phyloP scores from a whole-genome alignment of 2,797 vertebrate species.

The Ataeniobius toweri region DNA sequence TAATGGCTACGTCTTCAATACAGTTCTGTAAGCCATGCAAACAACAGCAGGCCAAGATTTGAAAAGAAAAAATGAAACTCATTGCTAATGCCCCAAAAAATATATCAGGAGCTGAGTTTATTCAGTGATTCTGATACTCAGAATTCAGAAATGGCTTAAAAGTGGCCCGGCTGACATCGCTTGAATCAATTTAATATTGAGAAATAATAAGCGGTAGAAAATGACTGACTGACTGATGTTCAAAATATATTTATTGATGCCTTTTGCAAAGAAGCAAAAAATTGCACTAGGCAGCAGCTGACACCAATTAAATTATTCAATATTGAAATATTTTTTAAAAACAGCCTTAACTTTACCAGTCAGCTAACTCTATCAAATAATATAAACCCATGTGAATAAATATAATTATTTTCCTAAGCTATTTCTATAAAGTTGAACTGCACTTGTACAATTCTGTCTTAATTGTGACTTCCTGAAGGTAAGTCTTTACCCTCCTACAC shows the following conservation, averaged over 20 bases:
- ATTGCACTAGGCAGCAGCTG: not conserved
- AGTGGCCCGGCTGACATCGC: no score
- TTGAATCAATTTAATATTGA: not conserved
- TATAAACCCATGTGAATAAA: not conserved
- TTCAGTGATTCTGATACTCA: no score
- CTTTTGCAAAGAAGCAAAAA: not conserved
- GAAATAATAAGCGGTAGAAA: no score
- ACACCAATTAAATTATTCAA: not conserved
- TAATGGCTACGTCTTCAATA: no score
- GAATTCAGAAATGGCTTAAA: no score
- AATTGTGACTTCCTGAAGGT: not conserved
- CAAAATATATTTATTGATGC: not conserved
- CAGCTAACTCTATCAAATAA: not conserved
- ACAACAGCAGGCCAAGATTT: no score
- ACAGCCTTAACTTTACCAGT: not conserved
- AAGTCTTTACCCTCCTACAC: constrained; percentile 4
- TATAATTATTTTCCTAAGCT: not conserved
- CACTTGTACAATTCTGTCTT: not conserved
- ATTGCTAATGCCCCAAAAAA: no score
- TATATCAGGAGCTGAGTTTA: no score
- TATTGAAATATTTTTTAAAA: no score
- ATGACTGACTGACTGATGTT: no score
- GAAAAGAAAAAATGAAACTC: no score
- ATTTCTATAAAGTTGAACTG: not conserved
- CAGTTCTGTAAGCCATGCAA: no score